Percentiles rank a stretch among this genome's conserved stretches.
phyloP scores from a whole-genome alignment of 2,888 invertebrate genomes.

The Perizoma flavofasciatum region DNA sequence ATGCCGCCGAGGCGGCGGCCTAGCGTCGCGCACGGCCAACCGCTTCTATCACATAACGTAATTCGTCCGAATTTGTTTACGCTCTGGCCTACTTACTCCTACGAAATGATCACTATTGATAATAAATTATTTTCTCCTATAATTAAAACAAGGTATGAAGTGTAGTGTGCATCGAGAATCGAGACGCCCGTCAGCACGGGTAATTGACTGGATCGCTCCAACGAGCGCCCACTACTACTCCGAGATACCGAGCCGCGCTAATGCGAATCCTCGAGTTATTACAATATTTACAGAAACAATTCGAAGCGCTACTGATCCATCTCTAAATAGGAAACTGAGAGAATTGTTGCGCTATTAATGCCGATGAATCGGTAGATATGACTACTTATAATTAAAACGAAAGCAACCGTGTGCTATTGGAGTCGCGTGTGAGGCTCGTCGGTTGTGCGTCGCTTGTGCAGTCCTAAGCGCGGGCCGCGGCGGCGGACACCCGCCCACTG shows the following conservation, averaged over 20 bases:
- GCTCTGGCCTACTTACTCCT: constrained; percentile 81
- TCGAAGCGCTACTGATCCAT: constrained; percentile 80
- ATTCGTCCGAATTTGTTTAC: constrained; percentile 82
- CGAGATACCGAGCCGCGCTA: constrained; percentile 68
- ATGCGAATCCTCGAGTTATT: constrained; percentile 70
- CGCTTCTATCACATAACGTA: constrained; percentile 77
- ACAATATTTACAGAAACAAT: constrained; percentile 81
- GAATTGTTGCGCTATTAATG: constrained; percentile 71
- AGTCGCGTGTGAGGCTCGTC: constrained; percentile 70
- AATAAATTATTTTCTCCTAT: constrained; percentile 82
- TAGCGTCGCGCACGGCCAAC: constrained; percentile 55
- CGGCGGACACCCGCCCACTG: constrained; percentile 21
- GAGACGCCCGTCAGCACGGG: constrained; percentile 64
- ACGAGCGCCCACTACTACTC: constrained; percentile 55
- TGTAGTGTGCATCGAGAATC: constrained; percentile 69
- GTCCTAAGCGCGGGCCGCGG: constrained; percentile 29
- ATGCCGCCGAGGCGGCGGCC: constrained; percentile 59
- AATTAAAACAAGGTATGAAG: constrained; percentile 78
- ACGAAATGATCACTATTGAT: constrained; percentile 81
- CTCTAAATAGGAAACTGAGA: constrained; percentile 80
- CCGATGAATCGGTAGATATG: constrained; percentile 71
- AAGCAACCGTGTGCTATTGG: constrained; percentile 76
- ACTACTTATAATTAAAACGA: constrained; percentile 80
- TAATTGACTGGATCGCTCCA: constrained; percentile 79
- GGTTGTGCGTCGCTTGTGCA: constrained; percentile 72